Percentiles rank a stretch among this genome's conserved stretches.
Evolutionary conservation across 1,140 invertebrate genomes (phyloP).

Genomic region (Brachionus calyciflorus): DNA sequence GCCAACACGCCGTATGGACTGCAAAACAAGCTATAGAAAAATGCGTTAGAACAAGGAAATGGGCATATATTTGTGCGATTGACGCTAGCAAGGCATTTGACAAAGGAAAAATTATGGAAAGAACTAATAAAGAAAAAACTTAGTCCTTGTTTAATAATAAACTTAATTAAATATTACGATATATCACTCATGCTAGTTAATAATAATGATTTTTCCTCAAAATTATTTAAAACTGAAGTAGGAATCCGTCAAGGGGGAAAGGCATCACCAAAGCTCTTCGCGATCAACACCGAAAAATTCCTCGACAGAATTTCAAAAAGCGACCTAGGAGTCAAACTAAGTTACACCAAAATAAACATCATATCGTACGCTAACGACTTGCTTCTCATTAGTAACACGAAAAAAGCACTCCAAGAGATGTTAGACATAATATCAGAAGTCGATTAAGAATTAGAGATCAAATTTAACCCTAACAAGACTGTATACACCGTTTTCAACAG

Average conservation of each 20-base stretch:
- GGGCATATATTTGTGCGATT: neutral
- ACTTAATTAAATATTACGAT: neutral
- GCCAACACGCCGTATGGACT: neutral
- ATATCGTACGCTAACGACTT: conserved; percentile 1
- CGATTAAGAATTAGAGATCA: neutral
- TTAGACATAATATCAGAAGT: neutral
- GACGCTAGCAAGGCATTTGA: conserved; percentile 27
- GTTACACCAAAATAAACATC: neutral
- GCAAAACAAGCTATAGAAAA: neutral
- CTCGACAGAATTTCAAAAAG: neutral
- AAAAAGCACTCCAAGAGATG: neutral
- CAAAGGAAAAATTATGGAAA: conserved; percentile 8
- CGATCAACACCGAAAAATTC: neutral
- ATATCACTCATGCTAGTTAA: neutral
- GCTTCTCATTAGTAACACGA: neutral
- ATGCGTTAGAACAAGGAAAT: neutral
- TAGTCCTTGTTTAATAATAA: neutral
- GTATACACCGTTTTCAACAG: neutral
- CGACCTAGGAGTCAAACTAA: neutral
- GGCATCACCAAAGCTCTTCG: conserved; percentile 3
- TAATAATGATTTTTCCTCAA: neutral
- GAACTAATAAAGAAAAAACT: neutral
- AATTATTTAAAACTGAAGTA: too few species aligned
- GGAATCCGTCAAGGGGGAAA: conserved; percentile 1
- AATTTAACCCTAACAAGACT: conserved; percentile 7